Conservation (phyloP, 2,113 vertebrate species). For the Ploceus nigricollis region DNA sequence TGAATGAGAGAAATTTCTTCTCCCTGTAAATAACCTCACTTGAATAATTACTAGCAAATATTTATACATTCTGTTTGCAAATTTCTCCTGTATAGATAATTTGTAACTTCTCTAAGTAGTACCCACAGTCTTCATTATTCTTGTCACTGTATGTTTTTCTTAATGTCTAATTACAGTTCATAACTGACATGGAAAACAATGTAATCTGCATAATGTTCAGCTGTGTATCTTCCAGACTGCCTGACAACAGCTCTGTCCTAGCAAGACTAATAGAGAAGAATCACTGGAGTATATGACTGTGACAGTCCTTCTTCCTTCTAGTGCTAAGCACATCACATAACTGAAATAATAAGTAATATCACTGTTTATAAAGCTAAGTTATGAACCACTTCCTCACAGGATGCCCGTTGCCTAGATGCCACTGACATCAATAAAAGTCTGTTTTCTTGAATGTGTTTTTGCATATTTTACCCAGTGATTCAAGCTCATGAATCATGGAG, state of each 20-base stretch:
- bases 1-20: not conserved
- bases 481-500: not conserved
- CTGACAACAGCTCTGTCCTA: not conserved
- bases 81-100: not conserved
- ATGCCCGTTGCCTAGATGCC: not conserved
- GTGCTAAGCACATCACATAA: not conserved
- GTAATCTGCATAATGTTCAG: slow-evolving; percentile 23
- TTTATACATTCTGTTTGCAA: not conserved
- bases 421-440: not conserved
- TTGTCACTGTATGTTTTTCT: not conserved
- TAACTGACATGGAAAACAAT: slow-evolving; percentile 21
- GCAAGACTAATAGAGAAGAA: not conserved
- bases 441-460: not conserved
- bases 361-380: not conserved
- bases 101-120: not conserved
- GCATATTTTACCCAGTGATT: not conserved
- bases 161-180: slow-evolving; percentile 19
- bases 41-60: not conserved
- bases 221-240: not conserved
- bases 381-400: not conserved
- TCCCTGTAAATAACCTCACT: not conserved
- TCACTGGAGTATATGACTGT: not conserved
- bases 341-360: not conserved
- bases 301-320: not conserved
- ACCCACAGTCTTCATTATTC: not conserved